A percentile compares a stretch with the other conserved stretches of the same genome.
phyloP scores from a whole-genome alignment of 2,113 vertebrate genomes.

The Motacilla tschutschensis region DNA sequence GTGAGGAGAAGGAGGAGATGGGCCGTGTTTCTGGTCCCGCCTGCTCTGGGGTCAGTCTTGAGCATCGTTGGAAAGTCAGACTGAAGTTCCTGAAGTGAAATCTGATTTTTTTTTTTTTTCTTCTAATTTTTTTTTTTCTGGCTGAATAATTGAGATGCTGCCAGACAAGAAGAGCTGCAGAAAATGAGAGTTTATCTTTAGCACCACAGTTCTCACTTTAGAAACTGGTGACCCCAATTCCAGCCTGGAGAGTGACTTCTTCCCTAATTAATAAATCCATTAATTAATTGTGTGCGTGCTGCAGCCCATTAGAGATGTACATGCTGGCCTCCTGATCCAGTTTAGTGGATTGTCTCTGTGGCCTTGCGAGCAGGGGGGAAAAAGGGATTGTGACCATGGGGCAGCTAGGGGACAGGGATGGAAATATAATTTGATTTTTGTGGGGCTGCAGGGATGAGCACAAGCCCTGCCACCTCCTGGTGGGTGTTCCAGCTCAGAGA shows the following conservation, averaged over 20 bases:
- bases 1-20: not conserved
- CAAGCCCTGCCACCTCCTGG: not conserved
- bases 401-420: not conserved
- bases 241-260: slow-evolving; percentile 65
- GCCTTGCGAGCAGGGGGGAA: not conserved
- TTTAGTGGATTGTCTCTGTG: slow-evolving; percentile 44
- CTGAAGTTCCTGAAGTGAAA: not conserved
- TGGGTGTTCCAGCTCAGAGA: not conserved
- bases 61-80: accelerated
- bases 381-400: not conserved
- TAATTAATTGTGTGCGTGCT: slow-evolving; percentile 75
- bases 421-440: not conserved
- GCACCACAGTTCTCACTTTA: slow-evolving; percentile 70
- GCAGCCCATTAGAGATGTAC: slow-evolving; percentile 60
- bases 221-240: slow-evolving; percentile 79
- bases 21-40: accelerated
- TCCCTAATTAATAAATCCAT: slow-evolving; percentile 79
- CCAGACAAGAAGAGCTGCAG: slow-evolving; percentile 48
- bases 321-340: slow-evolving; percentile 49
- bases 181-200: slow-evolving; percentile 74
- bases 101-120: not conserved
- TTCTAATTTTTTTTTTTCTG: not conserved
- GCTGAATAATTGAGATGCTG: slow-evolving; percentile 59
- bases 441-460: not conserved
- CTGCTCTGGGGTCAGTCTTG: not conserved